phyloP scores from a whole-genome alignment of 2,113 vertebrate species.

The Coptodon bakossiorum region DNA sequence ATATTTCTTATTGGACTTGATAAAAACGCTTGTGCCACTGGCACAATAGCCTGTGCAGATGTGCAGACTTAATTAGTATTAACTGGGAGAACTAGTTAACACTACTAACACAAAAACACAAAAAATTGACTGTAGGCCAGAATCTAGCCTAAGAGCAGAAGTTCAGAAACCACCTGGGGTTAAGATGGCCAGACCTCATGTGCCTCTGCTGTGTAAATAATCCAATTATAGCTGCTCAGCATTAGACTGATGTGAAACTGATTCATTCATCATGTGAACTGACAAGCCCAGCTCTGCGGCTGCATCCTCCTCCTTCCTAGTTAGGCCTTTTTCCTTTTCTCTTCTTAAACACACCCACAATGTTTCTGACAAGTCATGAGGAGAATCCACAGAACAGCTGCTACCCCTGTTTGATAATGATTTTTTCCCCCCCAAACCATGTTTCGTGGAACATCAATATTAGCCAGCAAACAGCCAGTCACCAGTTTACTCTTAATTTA shows the following conservation, averaged over 20 bases:
- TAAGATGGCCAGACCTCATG: slow-evolving; percentile 48
- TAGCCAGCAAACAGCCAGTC: background rate
- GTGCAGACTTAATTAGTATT: background rate
- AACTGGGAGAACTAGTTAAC: background rate
- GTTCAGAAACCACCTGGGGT: slow-evolving; percentile 52
- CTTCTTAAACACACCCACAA: slow-evolving; percentile 15
- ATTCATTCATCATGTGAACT: slow-evolving; percentile 73
- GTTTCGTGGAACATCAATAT: background rate
- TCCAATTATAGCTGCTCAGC: slow-evolving; percentile 67
- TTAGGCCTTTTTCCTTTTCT: background rate
- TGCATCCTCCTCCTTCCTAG: background rate
- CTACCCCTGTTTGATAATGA: background rate
- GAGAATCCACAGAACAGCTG: slow-evolving; percentile 15
- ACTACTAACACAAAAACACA: background rate
- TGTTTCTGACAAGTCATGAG: slow-evolving; percentile 19
- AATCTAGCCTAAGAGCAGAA: slow-evolving; percentile 33
- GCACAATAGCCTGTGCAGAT: background rate
- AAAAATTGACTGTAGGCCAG: slow-evolving; percentile 48
- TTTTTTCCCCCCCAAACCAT: background rate
- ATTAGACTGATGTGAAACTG: slow-evolving; percentile 70
- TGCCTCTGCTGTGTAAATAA: slow-evolving; percentile 68
- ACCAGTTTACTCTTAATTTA: background rate
- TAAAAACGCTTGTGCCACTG: background rate
- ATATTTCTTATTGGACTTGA: background rate
- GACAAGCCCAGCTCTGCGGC: slow-evolving; percentile 38